Evolutionary conservation across 2,113 vertebrate species (phyloP).

Genomic region (Seriola quinqueradiata): DNA sequence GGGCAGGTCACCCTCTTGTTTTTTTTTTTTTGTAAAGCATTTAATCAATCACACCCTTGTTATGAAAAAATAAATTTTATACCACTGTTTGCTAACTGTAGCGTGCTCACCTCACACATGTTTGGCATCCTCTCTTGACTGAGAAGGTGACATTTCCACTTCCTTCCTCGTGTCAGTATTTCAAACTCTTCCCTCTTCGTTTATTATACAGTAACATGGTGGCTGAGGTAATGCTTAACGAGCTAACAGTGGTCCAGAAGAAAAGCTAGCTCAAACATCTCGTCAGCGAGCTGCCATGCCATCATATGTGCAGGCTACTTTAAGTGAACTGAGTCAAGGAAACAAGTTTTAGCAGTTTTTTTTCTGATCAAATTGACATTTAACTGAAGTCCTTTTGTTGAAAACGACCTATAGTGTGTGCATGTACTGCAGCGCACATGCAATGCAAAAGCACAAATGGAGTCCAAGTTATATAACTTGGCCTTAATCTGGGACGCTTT

Average conservation of each 20-base stretch:
- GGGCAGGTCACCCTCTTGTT: background rate
- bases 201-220: slow-evolving; percentile 12
- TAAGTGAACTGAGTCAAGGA: background rate
- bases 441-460: slow-evolving; percentile 67
- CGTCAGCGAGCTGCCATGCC: slow-evolving; percentile 4
- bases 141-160: slow-evolving; percentile 45
- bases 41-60: background rate
- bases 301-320: slow-evolving; percentile 5
- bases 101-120: background rate
- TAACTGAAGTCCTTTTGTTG: background rate
- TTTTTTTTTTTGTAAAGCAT: background rate
- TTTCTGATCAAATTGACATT: background rate
- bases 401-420: background rate
- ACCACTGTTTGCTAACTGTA: background rate
- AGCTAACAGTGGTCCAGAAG: slow-evolving; percentile 27
- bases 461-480: slow-evolving; percentile 85
- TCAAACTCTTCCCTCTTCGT: slow-evolving; percentile 27
- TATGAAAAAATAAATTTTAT: no score
- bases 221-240: slow-evolving; percentile 12
- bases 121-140: background rate
- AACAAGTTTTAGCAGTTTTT: background rate
- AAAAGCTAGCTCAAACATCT: slow-evolving; percentile 29
- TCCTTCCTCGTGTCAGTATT: slow-evolving; percentile 7
- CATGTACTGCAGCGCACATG: slow-evolving; percentile 43
- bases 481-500: slow-evolving; percentile 83